phyloP scores from a whole-genome alignment of 1,140 invertebrate genomes.

The Trachelipus rathkii region DNA sequence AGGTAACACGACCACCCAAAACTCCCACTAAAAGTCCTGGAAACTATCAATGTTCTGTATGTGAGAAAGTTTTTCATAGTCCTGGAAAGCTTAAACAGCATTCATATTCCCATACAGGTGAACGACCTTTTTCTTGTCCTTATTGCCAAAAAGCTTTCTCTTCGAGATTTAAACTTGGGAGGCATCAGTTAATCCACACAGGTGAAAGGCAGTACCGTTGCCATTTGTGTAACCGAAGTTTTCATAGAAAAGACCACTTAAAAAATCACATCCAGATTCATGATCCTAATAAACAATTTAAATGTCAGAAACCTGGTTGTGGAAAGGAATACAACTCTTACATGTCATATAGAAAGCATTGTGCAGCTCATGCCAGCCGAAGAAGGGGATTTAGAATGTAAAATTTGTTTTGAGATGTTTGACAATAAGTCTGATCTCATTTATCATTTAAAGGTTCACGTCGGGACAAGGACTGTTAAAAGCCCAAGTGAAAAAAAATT shows the following conservation, averaged over 20 bases:
- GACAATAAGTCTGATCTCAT: constrained; percentile 63
- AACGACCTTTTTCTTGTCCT: constrained; percentile 63
- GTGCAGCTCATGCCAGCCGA: constrained; percentile 69
- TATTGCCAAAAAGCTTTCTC: constrained; percentile 62
- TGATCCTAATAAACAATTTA: constrained; percentile 65
- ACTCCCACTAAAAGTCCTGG: not conserved
- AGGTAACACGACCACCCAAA: not conserved
- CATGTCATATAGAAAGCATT: constrained; percentile 65
- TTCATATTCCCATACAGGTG: constrained; percentile 62
- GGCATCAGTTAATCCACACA: constrained; percentile 65
- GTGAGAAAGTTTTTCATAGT: constrained; percentile 60
- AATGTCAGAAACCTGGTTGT: constrained; percentile 62
- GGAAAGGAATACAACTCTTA: constrained; percentile 65
- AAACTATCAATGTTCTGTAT: constrained; percentile 55
- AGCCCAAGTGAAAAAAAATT: constrained; percentile 69
- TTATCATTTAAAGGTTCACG: constrained; percentile 67
- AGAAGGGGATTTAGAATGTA: constrained; percentile 63
- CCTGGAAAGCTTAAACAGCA: constrained; percentile 59
- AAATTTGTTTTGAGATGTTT: constrained; percentile 63
- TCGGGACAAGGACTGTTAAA: constrained; percentile 66
- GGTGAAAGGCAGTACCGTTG: constrained; percentile 63
- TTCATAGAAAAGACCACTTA: constrained; percentile 66
- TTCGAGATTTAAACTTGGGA: constrained; percentile 66
- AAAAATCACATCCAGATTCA: constrained; percentile 61
- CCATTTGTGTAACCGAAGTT: constrained; percentile 63